Conservation (phyloP, 2,888 invertebrate species). For the Ommatoiulus sabulosus region DNA sequence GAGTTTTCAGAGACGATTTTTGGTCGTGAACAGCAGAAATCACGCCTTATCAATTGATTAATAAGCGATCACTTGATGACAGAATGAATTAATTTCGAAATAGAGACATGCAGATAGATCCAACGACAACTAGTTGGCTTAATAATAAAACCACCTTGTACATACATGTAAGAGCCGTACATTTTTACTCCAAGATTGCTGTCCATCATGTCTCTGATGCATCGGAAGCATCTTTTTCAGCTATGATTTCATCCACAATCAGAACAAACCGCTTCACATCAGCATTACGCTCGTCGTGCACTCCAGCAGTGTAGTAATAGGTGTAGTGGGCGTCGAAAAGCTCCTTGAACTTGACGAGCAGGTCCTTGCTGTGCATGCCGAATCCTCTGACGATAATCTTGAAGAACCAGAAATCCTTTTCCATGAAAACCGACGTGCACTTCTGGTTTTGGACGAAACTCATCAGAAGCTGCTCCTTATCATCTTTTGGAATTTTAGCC, state of each 20-base stretch:
- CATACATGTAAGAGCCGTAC: too few species aligned
- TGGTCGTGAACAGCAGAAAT: too few species aligned
- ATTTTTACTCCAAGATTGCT: too few species aligned
- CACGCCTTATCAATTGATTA: too few species aligned
- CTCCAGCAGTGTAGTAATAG: neutral
- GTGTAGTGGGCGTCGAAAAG: neutral
- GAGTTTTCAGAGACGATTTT: too few species aligned
- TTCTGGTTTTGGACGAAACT: neutral
- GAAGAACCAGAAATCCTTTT: neutral
- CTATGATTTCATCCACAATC: neutral
- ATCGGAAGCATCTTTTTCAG: too few species aligned
- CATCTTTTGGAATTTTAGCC: neutral
- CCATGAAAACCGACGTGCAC: neutral
- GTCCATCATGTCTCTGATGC: too few species aligned
- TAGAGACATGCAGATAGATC: too few species aligned
- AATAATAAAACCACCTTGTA: too few species aligned
- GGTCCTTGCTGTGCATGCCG: neutral
- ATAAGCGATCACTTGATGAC: too few species aligned
- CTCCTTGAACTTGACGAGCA: neutral
- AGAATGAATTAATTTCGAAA: too few species aligned
- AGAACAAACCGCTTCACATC: neutral
- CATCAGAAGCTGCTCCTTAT: neutral
- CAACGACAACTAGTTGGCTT: too few species aligned
- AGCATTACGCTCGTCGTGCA: neutral
- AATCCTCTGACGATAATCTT: neutral